Evolutionary conservation across 2,113 vertebrate genomes (phyloP).

Genomic region (Boleophthalmus pectinirostris): DNA sequence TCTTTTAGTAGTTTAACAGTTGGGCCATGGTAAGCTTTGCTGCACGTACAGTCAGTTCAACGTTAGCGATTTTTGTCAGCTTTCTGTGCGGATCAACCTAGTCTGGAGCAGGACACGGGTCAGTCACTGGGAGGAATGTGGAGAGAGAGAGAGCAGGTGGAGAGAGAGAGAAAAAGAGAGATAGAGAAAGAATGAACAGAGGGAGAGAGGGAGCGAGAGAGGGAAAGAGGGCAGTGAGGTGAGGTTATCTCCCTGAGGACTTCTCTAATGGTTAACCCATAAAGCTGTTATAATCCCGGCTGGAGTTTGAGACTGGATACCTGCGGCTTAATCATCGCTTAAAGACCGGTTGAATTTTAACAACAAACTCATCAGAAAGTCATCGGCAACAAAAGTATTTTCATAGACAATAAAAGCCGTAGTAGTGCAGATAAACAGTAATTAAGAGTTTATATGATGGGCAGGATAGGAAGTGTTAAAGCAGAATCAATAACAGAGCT

Average conservation of each 20-base stretch:
- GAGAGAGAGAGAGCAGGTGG: conserved; percentile 2
- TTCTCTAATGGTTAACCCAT: conserved; percentile 4
- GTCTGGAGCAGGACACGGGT: conserved; percentile 6
- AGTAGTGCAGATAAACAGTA: too few relatives aligned
- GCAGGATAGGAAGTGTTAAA: too few relatives aligned
- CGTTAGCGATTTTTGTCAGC: conserved; percentile 1
- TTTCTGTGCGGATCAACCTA: conserved; percentile 1
- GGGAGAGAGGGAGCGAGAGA: background rate
- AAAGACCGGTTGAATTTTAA: background rate
- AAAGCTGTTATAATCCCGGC: background rate
- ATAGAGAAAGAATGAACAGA: background rate
- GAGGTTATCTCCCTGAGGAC: conserved; percentile 8
- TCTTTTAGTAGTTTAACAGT: background rate
- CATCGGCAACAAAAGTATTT: background rate
- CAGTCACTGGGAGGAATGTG: conserved; percentile 6
- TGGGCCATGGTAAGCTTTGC: background rate
- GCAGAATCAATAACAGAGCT: too few relatives aligned
- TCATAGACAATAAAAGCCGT: background rate
- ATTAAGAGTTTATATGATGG: too few relatives aligned
- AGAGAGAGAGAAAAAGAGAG: background rate
- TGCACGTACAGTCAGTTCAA: background rate
- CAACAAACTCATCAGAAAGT: conserved; percentile 2
- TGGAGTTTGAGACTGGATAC: background rate
- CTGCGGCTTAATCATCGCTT: conserved; percentile 1
- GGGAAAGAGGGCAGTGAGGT: background rate